Percentiles rank a stretch among this genome's conserved stretches.
phyloP scores from a whole-genome alignment of 2,888 invertebrate species.

The Omphaloscelis lunosa region DNA sequence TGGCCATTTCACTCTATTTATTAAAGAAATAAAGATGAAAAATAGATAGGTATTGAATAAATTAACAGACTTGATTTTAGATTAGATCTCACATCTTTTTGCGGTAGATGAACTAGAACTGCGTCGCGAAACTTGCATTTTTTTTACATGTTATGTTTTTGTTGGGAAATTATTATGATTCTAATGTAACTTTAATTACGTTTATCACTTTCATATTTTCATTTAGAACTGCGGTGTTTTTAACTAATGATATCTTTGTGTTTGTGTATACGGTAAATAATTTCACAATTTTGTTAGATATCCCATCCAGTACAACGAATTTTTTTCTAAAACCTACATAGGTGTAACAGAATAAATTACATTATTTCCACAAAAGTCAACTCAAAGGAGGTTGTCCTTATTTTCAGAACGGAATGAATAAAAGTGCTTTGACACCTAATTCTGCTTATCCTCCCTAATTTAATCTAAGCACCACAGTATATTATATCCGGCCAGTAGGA shows the following conservation, averaged over 20 bases:
- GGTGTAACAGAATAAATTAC: not conserved
- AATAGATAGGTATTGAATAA: too few relatives aligned
- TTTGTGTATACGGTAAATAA: not conserved
- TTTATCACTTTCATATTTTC: not conserved
- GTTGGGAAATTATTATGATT: too few relatives aligned
- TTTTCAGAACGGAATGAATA: constrained; percentile 1
- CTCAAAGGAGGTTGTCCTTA: too few relatives aligned
- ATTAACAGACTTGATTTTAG: too few relatives aligned
- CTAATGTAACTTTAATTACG: too few relatives aligned
- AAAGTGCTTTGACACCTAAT: constrained; percentile 19
- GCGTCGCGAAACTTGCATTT: too few relatives aligned
- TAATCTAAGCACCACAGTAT: not conserved
- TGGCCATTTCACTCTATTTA: too few relatives aligned
- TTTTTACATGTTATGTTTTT: too few relatives aligned
- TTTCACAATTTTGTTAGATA: not conserved
- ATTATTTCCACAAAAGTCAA: not conserved
- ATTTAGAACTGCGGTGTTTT: not conserved
- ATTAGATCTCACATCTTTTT: too few relatives aligned
- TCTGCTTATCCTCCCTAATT: constrained; percentile 21
- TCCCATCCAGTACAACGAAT: not conserved
- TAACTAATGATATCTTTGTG: not conserved
- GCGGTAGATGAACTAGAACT: too few relatives aligned
- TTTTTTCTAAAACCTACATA: not conserved
- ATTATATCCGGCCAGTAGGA: constrained; percentile 18
- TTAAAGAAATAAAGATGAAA: too few relatives aligned